A percentile compares a stretch with the other conserved stretches of the same genome.
phyloP scores from a whole-genome alignment of 2,888 invertebrate genomes.

The Holacanthella duospinosa region DNA sequence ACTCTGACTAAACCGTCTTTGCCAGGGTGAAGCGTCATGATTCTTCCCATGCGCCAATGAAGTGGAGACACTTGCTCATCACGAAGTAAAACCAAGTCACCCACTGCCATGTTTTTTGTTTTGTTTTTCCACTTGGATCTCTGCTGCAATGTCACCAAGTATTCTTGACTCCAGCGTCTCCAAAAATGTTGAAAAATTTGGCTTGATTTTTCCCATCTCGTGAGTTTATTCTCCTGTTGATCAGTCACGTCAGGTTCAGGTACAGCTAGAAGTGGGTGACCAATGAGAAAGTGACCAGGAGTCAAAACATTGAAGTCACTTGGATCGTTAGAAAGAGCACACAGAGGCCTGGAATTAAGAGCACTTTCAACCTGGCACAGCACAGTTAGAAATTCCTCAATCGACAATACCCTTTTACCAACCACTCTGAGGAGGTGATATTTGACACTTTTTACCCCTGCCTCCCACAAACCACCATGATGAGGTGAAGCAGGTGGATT shows the following conservation, averaged over 20 bases:
- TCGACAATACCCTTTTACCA: no score
- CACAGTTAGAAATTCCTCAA: no score
- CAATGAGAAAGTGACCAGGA: constrained; percentile 39
- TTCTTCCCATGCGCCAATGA: not conserved
- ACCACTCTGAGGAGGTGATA: no score
- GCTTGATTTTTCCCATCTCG: constrained; percentile 14
- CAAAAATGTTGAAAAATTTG: constrained; percentile 15
- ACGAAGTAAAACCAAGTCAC: constrained; percentile 14
- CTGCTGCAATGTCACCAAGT: constrained; percentile 11
- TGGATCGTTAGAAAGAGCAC: constrained; percentile 31
- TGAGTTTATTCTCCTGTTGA: constrained; percentile 7
- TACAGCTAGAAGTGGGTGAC: constrained; percentile 24
- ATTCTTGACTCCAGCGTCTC: constrained; percentile 10
- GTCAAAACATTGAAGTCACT: constrained; percentile 32
- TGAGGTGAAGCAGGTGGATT: no score
- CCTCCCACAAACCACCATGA: no score
- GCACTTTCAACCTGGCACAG: no score
- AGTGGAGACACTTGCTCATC: constrained; percentile 4
- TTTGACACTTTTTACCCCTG: no score
- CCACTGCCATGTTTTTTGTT: not conserved
- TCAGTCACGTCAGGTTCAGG: constrained; percentile 11
- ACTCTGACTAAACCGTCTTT: not conserved
- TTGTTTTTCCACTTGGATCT: constrained; percentile 15
- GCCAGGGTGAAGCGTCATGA: not conserved
- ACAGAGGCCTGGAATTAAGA: constrained; percentile 27